Evolutionary conservation across 1,140 invertebrate genomes (phyloP).

Genomic region (Spodoptera litura): DNA sequence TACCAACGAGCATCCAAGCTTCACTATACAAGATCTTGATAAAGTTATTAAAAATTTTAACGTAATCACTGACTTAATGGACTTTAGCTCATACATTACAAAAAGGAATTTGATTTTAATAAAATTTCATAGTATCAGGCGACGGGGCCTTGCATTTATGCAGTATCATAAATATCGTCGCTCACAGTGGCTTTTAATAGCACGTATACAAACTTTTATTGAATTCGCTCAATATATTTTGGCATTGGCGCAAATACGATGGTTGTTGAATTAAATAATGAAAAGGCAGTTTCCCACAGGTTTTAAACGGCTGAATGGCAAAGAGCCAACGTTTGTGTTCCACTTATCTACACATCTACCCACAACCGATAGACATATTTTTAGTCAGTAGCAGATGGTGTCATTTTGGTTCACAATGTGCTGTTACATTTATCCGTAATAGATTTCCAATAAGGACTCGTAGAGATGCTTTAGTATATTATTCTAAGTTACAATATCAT

Average conservation of each 20-base stretch:
- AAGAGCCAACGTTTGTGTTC: slow-evolving; percentile 66
- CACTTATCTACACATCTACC: slow-evolving; percentile 44
- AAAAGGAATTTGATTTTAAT: slow-evolving; percentile 29
- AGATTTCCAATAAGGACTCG: slow-evolving; percentile 18
- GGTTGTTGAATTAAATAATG: slow-evolving; percentile 80
- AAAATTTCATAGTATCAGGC: slow-evolving; percentile 39
- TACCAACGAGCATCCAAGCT: too few relatives aligned
- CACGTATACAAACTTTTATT: slow-evolving; percentile 64
- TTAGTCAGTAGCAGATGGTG: slow-evolving; percentile 49
- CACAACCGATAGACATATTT: slow-evolving; percentile 47
- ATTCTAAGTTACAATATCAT: neutral
- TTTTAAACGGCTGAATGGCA: slow-evolving; percentile 75
- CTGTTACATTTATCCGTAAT: slow-evolving; percentile 20
- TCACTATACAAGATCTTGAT: neutral
- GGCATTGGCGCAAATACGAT: slow-evolving; percentile 73
- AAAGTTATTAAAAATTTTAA: slow-evolving; percentile 3
- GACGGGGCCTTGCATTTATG: slow-evolving; percentile 39
- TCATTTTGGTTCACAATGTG: slow-evolving; percentile 28
- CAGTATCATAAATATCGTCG: slow-evolving; percentile 51
- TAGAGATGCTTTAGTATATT: neutral
- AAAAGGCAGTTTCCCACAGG: slow-evolving; percentile 72
- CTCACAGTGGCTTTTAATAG: slow-evolving; percentile 52
- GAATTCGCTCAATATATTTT: slow-evolving; percentile 70
- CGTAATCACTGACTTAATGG: slow-evolving; percentile 28
- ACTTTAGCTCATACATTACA: slow-evolving; percentile 21